phyloP scores from a whole-genome alignment of 2,888 invertebrate species.

The Hemicrepidius hirtus region DNA sequence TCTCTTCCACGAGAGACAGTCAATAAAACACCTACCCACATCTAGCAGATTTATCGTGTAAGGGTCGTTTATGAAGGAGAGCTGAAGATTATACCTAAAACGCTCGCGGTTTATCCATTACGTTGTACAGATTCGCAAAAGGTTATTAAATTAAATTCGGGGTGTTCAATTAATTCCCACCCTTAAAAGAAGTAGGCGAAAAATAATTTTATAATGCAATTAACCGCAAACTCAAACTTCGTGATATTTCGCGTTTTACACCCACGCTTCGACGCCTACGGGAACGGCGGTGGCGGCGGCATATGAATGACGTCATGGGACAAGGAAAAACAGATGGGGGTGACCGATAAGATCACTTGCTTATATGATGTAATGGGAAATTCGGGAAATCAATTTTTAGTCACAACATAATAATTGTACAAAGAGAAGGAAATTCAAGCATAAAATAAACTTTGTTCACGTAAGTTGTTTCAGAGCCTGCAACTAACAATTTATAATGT shows the following conservation, averaged over 20 bases:
- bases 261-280: slow-evolving; percentile 11
- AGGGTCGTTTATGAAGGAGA: slow-evolving; percentile 16
- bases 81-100: slow-evolving; percentile 10
- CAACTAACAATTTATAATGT: slow-evolving; percentile 11
- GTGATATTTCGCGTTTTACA: slow-evolving; percentile 4
- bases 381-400: slow-evolving; percentile 28
- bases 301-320: slow-evolving; percentile 19
- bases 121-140: slow-evolving; percentile 13
- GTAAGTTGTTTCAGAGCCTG: neutral
- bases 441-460: neutral
- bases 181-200: slow-evolving; percentile 11
- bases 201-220: slow-evolving; percentile 30
- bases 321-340: slow-evolving; percentile 14
- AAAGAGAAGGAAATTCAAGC: neutral
- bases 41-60: slow-evolving; percentile 23
- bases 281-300: too few species aligned
- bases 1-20: slow-evolving; percentile 29
- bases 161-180: slow-evolving; percentile 19
- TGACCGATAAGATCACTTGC: slow-evolving; percentile 13
- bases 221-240: slow-evolving; percentile 7
- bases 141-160: slow-evolving; percentile 15
- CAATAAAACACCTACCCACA: slow-evolving; percentile 33
- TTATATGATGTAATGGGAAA: slow-evolving; percentile 32
- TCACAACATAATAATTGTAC: neutral
- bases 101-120: slow-evolving; percentile 19